Evolutionary conservation across 2,113 vertebrate genomes (phyloP).

Genomic region (Heloderma charlesbogerti): DNA sequence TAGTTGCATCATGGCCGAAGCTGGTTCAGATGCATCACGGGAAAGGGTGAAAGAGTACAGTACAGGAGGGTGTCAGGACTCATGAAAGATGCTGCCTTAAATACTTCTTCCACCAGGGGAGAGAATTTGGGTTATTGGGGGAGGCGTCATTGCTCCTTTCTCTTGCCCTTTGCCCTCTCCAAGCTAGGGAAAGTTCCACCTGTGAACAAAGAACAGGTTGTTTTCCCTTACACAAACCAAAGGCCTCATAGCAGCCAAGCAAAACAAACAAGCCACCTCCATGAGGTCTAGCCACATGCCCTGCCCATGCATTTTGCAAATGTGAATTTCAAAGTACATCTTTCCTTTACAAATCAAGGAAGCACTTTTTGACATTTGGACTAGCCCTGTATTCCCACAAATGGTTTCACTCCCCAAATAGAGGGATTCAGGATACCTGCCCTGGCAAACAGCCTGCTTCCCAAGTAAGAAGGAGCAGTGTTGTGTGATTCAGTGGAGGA

Average conservation of each 20-base stretch:
- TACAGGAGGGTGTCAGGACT: too few relatives aligned
- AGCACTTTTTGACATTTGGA: background rate
- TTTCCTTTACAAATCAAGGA: background rate
- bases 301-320: background rate
- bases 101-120: too few relatives aligned
- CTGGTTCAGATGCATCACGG: too few relatives aligned
- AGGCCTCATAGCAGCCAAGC: background rate
- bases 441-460: background rate
- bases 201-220: background rate
- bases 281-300: background rate
- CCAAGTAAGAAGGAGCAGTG: background rate
- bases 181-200: background rate
- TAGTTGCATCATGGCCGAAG: too few relatives aligned
- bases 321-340: background rate
- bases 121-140: too few relatives aligned
- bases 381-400: background rate
- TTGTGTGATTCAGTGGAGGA: background rate
- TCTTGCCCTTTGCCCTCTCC: conserved; percentile 57
- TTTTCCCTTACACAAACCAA: background rate
- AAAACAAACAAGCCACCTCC: background rate
- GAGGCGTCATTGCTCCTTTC: too few relatives aligned
- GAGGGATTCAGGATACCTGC: background rate
- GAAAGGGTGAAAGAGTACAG: background rate
- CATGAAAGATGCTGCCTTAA: too few relatives aligned
- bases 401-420: background rate